phyloP scores from a whole-genome alignment of 2,113 vertebrate genomes.

The Oophaga pumilio region DNA sequence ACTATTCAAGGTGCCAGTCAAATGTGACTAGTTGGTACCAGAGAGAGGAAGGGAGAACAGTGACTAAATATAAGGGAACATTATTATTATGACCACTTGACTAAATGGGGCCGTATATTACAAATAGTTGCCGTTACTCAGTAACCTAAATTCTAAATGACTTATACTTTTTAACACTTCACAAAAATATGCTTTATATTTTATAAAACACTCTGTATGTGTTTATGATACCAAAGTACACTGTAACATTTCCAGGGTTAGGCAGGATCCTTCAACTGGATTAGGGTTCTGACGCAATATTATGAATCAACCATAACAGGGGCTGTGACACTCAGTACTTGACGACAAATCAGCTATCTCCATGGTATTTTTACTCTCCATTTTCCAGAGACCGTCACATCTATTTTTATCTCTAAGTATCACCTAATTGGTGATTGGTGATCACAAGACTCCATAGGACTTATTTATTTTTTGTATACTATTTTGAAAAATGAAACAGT shows the following conservation, averaged over 20 bases:
- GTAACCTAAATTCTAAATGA: background rate
- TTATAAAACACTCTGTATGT: background rate
- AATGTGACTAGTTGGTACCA: background rate
- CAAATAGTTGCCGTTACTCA: background rate
- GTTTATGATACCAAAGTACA: background rate
- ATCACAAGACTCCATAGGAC: no score
- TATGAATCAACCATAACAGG: background rate
- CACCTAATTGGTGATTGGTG: no score
- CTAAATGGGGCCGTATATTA: background rate
- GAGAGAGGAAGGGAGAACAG: background rate
- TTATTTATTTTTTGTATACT: no score
- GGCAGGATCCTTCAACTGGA: no score
- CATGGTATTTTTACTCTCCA: no score
- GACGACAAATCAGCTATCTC: no score
- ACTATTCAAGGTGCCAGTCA: background rate
- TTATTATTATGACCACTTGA: background rate
- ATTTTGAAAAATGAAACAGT: no score
- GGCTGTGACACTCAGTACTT: background rate
- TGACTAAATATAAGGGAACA: no score
- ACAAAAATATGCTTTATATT: background rate
- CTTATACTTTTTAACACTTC: background rate
- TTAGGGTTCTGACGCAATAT: no score
- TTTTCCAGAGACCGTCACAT: no score
- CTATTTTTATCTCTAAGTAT: no score
- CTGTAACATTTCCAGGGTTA: background rate